These are phyloP conservation scores for Cardinalis cardinalis DNA, from an alignment of 2,113 vertebrate genomes.

Conservation along the genomic window DNA sequence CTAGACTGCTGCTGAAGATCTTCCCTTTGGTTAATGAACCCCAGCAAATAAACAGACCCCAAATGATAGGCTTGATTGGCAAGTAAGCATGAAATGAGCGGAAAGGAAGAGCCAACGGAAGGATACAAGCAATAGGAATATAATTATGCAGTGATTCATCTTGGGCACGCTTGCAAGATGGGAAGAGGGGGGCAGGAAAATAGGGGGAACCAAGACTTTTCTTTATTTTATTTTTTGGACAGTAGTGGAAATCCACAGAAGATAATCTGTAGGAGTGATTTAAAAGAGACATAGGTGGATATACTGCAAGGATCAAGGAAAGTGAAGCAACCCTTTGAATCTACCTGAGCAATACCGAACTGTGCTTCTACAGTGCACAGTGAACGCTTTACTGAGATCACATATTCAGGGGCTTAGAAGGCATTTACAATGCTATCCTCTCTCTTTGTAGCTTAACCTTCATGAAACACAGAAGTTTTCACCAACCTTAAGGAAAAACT, in stretches of 20 bases:
- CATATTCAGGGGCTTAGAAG: background rate
- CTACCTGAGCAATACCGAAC: background rate
- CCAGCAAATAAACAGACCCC: background rate
- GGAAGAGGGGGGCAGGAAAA: background rate
- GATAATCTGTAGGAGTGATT: background rate
- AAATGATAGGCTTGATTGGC: background rate
- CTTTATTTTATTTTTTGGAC: background rate
- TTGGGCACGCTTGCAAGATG: background rate
- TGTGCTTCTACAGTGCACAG: background rate
- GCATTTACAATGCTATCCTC: slow-evolving; percentile 6
- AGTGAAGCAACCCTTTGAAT: background rate
- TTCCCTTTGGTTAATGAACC: background rate
- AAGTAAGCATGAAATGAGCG: background rate
- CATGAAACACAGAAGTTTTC: slow-evolving; percentile 22
- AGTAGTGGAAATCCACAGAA: background rate
- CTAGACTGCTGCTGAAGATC: background rate
- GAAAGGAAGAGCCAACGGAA: slow-evolving; percentile 12
- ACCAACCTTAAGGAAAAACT: slow-evolving; percentile 37
- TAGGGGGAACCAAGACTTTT: background rate
- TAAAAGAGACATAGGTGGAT: background rate
- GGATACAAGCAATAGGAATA: slow-evolving; percentile 1
- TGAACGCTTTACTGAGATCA: background rate
- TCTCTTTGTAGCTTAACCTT: slow-evolving; percentile 44
- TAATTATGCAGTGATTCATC: slow-evolving; percentile 42
- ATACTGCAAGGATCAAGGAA: background rate